phyloP scores from a whole-genome alignment of 2,888 invertebrate genomes.

The Himalopsyche japonica region DNA sequence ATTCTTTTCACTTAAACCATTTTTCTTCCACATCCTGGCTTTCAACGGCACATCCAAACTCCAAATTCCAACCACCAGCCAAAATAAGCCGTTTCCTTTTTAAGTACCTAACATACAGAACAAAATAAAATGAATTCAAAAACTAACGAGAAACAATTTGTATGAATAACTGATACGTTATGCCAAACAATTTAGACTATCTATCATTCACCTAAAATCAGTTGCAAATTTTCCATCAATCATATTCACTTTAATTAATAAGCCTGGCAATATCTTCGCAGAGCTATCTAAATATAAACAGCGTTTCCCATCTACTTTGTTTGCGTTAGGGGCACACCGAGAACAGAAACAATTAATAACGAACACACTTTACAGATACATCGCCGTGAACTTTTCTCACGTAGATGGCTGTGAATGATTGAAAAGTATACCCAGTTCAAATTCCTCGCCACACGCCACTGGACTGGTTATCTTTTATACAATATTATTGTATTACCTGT shows the following conservation, averaged over 20 bases:
- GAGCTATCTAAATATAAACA: not conserved
- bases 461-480: not conserved
- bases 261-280: not conserved
- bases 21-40: too few relatives aligned
- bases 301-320: not conserved
- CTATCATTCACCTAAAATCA: not conserved
- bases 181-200: not conserved
- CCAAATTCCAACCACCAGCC: too few relatives aligned
- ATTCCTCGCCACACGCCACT: not conserved
- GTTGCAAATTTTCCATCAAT: slow-evolving; percentile 12
- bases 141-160: not conserved
- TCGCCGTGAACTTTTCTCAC: not conserved
- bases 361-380: not conserved
- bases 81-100: too few relatives aligned
- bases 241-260: slow-evolving; percentile 27
- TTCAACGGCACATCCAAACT: too few relatives aligned
- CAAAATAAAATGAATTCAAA: not conserved
- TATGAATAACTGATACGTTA: not conserved
- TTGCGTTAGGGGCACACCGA: not conserved
- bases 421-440: not conserved
- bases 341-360: not conserved
- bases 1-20: too few relatives aligned
- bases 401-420: not conserved
- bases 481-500: not conserved
- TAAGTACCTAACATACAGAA: not conserved